phyloP scores from a whole-genome alignment of 1,140 invertebrate genomes.

The Venturia canescens region DNA sequence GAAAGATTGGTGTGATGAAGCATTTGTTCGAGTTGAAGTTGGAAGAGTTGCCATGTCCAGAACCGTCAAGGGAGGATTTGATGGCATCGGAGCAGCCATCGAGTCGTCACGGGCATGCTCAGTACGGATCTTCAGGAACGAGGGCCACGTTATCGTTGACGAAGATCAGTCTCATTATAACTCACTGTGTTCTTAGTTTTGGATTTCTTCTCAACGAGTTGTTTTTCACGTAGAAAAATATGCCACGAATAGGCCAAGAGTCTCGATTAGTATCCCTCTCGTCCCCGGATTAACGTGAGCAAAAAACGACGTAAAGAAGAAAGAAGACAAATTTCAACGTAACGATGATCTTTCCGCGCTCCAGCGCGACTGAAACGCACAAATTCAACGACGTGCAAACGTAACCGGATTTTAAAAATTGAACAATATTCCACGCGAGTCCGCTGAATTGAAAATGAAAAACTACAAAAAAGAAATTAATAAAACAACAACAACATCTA shows the following conservation, averaged over 20 bases:
- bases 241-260: neutral
- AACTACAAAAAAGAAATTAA: constrained; percentile 5
- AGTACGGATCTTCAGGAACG: constrained; percentile 63
- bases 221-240: constrained; percentile 45
- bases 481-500: too few species aligned
- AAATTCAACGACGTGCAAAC: neutral
- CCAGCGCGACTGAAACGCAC: neutral
- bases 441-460: neutral
- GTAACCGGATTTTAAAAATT: neutral
- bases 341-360: neutral
- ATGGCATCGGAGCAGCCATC: constrained; percentile 75
- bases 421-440: neutral
- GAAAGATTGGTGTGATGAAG: constrained; percentile 66
- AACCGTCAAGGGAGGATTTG: constrained; percentile 72
- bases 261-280: neutral
- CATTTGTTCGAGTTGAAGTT: constrained; percentile 80
- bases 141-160: constrained; percentile 61
- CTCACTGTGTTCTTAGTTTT: constrained; percentile 58
- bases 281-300: constrained; percentile 1
- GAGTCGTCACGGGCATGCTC: constrained; percentile 67
- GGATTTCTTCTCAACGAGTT: constrained; percentile 1
- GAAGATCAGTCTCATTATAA: constrained; percentile 56
- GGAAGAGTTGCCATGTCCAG: constrained; percentile 82
- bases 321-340: neutral
- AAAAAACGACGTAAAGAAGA: neutral